Evolutionary conservation across 2,888 invertebrate genomes (phyloP).

Genomic region (Apocheima hispidaria): DNA sequence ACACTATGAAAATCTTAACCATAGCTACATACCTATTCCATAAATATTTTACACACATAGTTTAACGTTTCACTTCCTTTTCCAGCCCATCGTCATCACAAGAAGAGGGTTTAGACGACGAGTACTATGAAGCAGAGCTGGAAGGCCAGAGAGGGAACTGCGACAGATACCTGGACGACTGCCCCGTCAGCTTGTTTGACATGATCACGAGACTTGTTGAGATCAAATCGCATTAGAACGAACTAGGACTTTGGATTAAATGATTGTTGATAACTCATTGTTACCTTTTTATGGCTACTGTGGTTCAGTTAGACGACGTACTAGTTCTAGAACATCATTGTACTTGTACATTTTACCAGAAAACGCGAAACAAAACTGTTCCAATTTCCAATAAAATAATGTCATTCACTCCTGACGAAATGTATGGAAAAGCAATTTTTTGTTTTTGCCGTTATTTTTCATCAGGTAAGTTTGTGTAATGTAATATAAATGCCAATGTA

Average conservation of each 20-base stretch:
- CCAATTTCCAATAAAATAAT: too few species aligned
- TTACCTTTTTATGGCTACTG: background rate
- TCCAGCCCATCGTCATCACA: conserved; percentile 87
- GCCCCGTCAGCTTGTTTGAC: conserved; percentile 88
- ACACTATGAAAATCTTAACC: too few species aligned
- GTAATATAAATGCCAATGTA: too few species aligned
- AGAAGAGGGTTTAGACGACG: conserved; percentile 84
- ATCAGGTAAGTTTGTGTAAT: too few species aligned
- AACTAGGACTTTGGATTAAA: conserved; percentile 8
- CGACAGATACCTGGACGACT: conserved; percentile 83
- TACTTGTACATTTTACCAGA: too few species aligned
- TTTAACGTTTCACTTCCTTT: conserved; percentile 28
- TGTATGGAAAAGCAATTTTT: too few species aligned
- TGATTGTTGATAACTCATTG: background rate
- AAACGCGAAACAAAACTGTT: too few species aligned
- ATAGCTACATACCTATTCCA: background rate
- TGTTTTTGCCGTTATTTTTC: too few species aligned
- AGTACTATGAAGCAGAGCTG: conserved; percentile 85
- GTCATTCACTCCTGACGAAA: too few species aligned
- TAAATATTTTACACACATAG: background rate
- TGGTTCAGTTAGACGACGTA: too few species aligned
- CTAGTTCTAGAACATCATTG: too few species aligned
- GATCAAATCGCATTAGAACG: conserved; percentile 42
- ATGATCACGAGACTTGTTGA: conserved; percentile 82
- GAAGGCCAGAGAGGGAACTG: conserved; percentile 84